Percentiles rank a stretch among this genome's conserved stretches.
Conservation (phyloP, 2,113 vertebrate species). For the Cyprichromis sp. region DNA sequence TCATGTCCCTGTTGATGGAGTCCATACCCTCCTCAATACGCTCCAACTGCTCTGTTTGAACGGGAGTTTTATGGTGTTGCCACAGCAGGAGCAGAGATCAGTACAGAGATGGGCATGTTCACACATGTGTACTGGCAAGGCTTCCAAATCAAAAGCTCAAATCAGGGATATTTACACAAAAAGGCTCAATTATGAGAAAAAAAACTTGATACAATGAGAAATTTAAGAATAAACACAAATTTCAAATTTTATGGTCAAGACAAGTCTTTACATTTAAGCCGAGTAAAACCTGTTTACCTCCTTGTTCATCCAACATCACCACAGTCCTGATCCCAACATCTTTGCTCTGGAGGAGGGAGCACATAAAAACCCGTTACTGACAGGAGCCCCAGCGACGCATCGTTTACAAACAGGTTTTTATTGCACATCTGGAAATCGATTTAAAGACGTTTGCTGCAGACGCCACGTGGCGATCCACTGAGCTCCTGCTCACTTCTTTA, state of each 20-base stretch:
- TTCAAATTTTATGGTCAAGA: neutral
- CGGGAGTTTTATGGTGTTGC: neutral
- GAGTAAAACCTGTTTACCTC: conserved; percentile 74
- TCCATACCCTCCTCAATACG: conserved; percentile 54
- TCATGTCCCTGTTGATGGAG: conserved; percentile 57
- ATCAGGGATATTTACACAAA: neutral
- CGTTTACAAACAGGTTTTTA: neutral
- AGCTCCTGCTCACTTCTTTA: neutral
- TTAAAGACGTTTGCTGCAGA: neutral
- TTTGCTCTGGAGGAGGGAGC: conserved; percentile 79
- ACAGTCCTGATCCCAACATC: conserved; percentile 96
- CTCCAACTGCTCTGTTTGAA: conserved; percentile 56
- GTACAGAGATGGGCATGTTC: neutral
- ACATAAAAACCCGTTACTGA: neutral
- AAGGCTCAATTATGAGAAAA: neutral
- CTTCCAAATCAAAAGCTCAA: fast-evolving
- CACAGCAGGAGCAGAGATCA: neutral
- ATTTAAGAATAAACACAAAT: neutral
- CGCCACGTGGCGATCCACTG: fast-evolving
- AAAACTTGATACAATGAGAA: fast-evolving
- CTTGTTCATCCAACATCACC: conserved; percentile 99
- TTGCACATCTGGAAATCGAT: fast-evolving
- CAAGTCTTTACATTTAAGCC: neutral
- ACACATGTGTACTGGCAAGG: neutral
- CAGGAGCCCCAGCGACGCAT: fast-evolving